phyloP scores from a whole-genome alignment of 23 tunicate species.

The Halocynthia aurantium region DNA sequence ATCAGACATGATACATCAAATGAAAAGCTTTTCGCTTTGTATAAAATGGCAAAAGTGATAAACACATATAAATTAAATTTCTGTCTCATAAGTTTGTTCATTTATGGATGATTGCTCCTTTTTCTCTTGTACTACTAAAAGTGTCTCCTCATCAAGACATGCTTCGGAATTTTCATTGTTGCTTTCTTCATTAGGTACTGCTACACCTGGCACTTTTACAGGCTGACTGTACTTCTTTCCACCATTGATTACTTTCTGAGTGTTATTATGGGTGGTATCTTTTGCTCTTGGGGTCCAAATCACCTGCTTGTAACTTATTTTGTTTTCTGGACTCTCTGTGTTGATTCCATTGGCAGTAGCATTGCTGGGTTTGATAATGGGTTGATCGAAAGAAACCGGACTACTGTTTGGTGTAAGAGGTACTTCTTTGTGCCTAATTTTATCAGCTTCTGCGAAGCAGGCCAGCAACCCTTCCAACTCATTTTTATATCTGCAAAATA shows the following conservation, averaged over 20 bases:
- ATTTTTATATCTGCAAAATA: conserved; percentile 25
- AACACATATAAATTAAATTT: too few species aligned
- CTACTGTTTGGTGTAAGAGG: not conserved
- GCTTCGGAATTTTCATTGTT: too few species aligned
- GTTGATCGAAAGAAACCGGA: not conserved
- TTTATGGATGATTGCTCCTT: too few species aligned
- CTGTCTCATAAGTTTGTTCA: too few species aligned
- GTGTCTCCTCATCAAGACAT: too few species aligned
- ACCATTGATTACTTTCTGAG: not conserved
- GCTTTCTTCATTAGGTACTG: conserved; percentile 1
- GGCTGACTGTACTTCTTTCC: not conserved
- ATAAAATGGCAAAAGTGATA: too few species aligned
- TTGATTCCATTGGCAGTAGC: not conserved
- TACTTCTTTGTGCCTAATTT: not conserved
- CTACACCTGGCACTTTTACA: conserved; percentile 12
- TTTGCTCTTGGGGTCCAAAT: conserved; percentile 25
- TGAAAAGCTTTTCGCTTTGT: too few species aligned
- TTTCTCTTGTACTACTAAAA: too few species aligned
- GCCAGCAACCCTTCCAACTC: conserved; percentile 30
- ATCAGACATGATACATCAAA: too few species aligned
- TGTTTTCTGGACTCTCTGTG: not conserved
- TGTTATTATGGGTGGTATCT: not conserved
- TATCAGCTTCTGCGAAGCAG: conserved; percentile 33
- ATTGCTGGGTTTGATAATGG: not conserved
- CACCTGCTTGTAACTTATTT: not conserved